Evolutionary conservation across 2,113 vertebrate species (phyloP), one percentile per base, ranked within the genome.

Genomic region (Chloropsis cyanopogon): DNA sequence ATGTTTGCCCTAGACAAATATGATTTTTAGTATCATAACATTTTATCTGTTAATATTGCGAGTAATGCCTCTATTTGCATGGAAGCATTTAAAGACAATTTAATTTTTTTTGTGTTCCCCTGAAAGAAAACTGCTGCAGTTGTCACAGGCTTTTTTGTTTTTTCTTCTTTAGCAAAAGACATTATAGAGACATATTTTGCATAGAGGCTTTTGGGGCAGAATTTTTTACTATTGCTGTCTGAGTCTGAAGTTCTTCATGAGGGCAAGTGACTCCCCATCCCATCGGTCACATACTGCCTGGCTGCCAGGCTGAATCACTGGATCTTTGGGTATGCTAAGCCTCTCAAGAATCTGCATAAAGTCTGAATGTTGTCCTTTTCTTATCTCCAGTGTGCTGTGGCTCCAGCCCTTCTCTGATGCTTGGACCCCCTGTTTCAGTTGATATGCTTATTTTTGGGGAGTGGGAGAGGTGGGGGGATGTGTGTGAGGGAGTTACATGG

Each of bases 211-310:
- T 89, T 8, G 2, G 31, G 21, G 7, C 22, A 16, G 10, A 9
- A 41, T 19, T 53, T 66, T 54, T 56, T 53, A 14, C 61, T 49
- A 5, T 7, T 64, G 2, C 12, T 75, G 19, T 42, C 26, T 60
- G 57, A 82, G 75, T 69, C 82, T 39, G 7, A 56, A 84, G 75
- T n/a, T 93, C 41, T 56, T 54, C 4, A 6, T 73, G 44, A 64
- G 29, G 14, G 5, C 1, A 2, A 0, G 3, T 33, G 47, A 39
- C 39, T 6, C 2, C 26, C 49, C 24, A 3, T 24, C 44, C 57
- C 20, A 25, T 56, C 0, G 0, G 42, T 60, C 56, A 57, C 7
- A 0, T 71, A 47, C 69, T 0, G 9, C 85, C 44, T 69, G 59
- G 42, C 57, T 93, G 54, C 73, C 35, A 46, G 72, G 26, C 66